Evolutionary conservation across 2,113 vertebrate species (phyloP).

Genomic region (Paedocypris sp.): DNA sequence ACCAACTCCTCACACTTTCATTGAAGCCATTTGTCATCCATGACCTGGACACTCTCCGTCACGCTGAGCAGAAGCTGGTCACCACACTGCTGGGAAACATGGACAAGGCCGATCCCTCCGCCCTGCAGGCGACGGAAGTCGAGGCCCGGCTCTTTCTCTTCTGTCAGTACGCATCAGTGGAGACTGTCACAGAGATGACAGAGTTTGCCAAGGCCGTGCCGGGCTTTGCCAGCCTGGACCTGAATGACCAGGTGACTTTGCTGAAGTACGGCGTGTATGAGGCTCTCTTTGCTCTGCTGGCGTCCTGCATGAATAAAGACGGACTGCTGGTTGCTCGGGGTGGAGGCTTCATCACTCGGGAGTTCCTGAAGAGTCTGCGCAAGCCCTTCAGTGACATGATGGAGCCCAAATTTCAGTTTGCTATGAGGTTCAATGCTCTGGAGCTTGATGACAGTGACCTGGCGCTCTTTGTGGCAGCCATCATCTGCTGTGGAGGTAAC

Average conservation of each 20-base stretch:
- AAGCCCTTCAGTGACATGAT: constrained; percentile 94
- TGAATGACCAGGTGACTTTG: constrained; percentile 87
- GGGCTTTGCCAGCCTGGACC: constrained; percentile 75
- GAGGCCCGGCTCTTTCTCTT: constrained; percentile 82
- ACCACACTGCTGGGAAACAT: constrained; percentile 77
- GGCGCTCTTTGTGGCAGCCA: constrained; percentile 91
- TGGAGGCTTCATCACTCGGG: constrained; percentile 86
- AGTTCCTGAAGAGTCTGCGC: constrained; percentile 90
- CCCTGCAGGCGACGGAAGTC: constrained; percentile 61
- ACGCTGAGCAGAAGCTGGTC: constrained; percentile 85
- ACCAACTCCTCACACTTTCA: not conserved
- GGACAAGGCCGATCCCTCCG: constrained; percentile 1
- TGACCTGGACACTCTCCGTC: constrained; percentile 88
- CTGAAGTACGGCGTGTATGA: constrained; percentile 93
- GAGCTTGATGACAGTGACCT: constrained; percentile 92
- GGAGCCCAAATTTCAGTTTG: constrained; percentile 97
- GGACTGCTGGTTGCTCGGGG: constrained; percentile 89
- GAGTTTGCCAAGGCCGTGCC: constrained; percentile 95
- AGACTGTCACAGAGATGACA: constrained; percentile 85
- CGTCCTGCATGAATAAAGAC: constrained; percentile 96
- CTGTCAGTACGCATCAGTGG: constrained; percentile 84
- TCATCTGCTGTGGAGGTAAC: constrained; percentile 97
- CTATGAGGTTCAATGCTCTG: constrained; percentile 89
- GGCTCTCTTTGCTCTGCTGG: constrained; percentile 90
- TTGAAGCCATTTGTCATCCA: constrained; percentile 64